A percentile compares a stretch with the other conserved stretches of the same genome.
phyloP scores from a whole-genome alignment of 2,113 vertebrate genomes.

The Oryzias javanicus region DNA sequence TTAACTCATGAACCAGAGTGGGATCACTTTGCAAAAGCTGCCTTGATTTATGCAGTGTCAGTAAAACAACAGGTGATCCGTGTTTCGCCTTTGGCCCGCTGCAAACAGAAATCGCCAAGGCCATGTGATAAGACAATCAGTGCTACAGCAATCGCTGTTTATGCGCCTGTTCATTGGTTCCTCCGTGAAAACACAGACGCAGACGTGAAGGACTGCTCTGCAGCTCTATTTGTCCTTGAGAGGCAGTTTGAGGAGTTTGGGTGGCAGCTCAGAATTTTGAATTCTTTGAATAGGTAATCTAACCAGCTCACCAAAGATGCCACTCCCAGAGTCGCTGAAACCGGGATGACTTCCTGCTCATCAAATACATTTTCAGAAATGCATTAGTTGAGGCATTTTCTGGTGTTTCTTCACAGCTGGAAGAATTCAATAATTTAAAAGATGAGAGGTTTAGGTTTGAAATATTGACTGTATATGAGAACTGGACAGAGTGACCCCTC shows the following conservation, averaged over 20 bases:
- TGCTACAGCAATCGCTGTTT: constrained; percentile 17
- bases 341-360: constrained; percentile 41
- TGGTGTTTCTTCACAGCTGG: no score
- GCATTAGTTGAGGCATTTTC: no score
- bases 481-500: no score
- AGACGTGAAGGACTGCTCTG: no score
- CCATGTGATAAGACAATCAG: constrained; percentile 45
- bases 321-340: constrained; percentile 37
- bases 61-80: constrained; percentile 4
- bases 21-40: not conserved
- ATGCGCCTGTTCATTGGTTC: no score
- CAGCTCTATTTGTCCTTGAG: constrained; percentile 7
- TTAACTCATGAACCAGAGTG: no score
- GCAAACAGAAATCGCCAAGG: constrained; percentile 8
- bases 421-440: no score
- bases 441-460: no score
- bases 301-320: constrained; percentile 1
- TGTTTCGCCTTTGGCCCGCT: constrained; percentile 7
- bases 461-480: no score
- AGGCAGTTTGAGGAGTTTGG: no score
- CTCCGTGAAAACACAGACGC: no score
- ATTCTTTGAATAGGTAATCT: constrained; percentile 51
- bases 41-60: not conserved
- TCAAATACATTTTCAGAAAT: constrained; percentile 6
- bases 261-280: not conserved